These are phyloP conservation scores for Drosophila stalkeri DNA, from an alignment of 2,888 invertebrate species.

Conservation along the genomic window DNA sequence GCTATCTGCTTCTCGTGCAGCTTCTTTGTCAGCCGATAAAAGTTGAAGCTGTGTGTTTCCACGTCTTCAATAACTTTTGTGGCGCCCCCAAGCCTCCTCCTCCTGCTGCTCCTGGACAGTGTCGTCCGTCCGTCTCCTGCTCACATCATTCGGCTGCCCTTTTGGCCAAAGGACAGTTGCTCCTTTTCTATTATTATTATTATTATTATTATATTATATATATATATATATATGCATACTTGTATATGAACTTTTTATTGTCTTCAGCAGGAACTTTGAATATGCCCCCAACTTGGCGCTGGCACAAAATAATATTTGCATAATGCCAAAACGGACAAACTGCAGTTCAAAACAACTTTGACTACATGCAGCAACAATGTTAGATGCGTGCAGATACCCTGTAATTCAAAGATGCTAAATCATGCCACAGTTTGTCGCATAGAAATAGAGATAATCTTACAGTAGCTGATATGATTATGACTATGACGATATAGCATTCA, in stretches of 20 bases:
- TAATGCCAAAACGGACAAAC: constrained; percentile 70
- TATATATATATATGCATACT: constrained; percentile 14
- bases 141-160: background rate
- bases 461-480: no score
- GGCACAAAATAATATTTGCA: constrained; percentile 76
- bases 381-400: background rate
- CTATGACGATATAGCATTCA: no score
- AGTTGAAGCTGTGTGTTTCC: constrained; percentile 36
- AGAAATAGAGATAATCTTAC: no score
- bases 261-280: constrained; percentile 35
- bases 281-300: constrained; percentile 29
- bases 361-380: background rate
- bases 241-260: constrained; percentile 36
- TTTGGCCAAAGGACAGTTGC: constrained; percentile 25
- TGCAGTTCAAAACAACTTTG: constrained; percentile 42
- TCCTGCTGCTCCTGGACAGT: background rate
- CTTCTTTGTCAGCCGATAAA: constrained; percentile 45
- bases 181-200: constrained; percentile 9
- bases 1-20: constrained; percentile 16
- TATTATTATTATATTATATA: constrained; percentile 1
- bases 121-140: background rate
- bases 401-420: background rate
- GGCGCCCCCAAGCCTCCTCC: background rate
- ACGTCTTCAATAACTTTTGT: constrained; percentile 38
- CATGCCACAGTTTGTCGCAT: no score